Percentiles rank a stretch among this genome's conserved stretches.
Conservation (phyloP, 2,888 invertebrate species). For the Portevinia maculata region DNA sequence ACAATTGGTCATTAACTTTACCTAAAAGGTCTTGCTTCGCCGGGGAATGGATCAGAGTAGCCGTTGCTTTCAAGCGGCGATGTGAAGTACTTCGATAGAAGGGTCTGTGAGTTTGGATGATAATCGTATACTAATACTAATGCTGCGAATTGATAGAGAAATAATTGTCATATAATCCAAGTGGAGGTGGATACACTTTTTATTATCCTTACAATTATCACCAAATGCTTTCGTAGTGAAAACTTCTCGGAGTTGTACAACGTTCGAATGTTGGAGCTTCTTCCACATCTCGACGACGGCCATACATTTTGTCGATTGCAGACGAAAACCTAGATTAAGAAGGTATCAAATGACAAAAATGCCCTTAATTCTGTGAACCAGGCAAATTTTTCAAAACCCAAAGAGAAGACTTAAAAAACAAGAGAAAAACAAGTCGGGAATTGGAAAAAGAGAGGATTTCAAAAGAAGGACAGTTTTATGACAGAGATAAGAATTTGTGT, state of each 20-base stretch:
- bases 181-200: background rate
- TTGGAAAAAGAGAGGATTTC: slow-evolving; percentile 46
- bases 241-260: slow-evolving; percentile 95
- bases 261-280: slow-evolving; percentile 96
- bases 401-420: slow-evolving; percentile 46
- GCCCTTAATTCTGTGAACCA: slow-evolving; percentile 67
- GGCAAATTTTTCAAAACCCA: slow-evolving; percentile 69
- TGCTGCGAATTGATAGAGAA: slow-evolving; percentile 83
- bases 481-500: slow-evolving; percentile 16
- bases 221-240: slow-evolving; percentile 98
- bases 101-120: slow-evolving; percentile 94
- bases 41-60: slow-evolving; percentile 91
- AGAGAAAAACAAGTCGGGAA: slow-evolving; percentile 44
- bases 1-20: slow-evolving; percentile 72
- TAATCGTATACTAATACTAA: slow-evolving; percentile 98
- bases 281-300: slow-evolving; percentile 96
- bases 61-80: slow-evolving; percentile 85
- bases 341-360: slow-evolving; percentile 67
- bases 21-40: slow-evolving; percentile 87
- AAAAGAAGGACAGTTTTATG: slow-evolving; percentile 30
- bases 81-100: slow-evolving; percentile 93
- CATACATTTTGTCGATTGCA: slow-evolving; percentile 93
- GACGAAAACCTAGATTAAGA: slow-evolving; percentile 87
- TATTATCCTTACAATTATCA: slow-evolving; percentile 90
- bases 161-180: background rate